These are phyloP conservation scores for Mesocricetus auratus DNA, from an alignment of 2,113 vertebrate species.

Conservation along the genomic window DNA sequence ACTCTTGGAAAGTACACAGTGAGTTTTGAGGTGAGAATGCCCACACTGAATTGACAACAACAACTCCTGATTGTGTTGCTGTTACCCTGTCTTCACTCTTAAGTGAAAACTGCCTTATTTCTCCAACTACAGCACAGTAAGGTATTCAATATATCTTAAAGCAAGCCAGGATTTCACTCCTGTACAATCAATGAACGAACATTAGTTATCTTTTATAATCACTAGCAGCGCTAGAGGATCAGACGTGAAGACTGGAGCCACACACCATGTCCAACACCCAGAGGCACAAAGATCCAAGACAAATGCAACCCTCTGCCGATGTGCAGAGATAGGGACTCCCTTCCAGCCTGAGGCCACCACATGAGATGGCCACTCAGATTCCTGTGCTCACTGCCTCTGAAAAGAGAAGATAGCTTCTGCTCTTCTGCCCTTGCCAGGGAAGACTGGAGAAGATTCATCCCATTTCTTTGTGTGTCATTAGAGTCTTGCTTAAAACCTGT, in stretches of 20 bases:
- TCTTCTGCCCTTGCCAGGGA: not conserved
- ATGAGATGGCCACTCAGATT: not conserved
- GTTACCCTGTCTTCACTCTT: not conserved
- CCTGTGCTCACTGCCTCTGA: not conserved
- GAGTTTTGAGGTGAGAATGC: conserved; percentile 15
- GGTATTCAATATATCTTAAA: not conserved
- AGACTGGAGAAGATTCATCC: not conserved
- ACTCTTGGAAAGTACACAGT: not conserved
- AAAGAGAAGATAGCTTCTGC: not conserved
- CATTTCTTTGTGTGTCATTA: not conserved
- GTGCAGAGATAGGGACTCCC: not conserved
- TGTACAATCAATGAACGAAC: not conserved
- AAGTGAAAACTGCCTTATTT: not conserved
- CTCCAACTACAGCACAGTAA: not conserved
- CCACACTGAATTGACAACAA: not conserved
- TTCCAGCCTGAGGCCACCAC: not conserved
- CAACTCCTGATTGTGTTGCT: not conserved
- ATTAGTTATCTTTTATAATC: not conserved
- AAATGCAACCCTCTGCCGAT: not conserved
- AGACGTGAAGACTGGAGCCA: not conserved
- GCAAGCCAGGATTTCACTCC: conserved; percentile 19
- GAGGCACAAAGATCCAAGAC: not conserved
- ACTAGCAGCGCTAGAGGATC: not conserved
- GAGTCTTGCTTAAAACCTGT: conserved; percentile 25
- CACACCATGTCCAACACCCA: not conserved